A percentile compares a stretch with the other conserved stretches of the same genome.
Conservation (phyloP, 1,140 invertebrate species). For the Drosophila kurseongensis region DNA sequence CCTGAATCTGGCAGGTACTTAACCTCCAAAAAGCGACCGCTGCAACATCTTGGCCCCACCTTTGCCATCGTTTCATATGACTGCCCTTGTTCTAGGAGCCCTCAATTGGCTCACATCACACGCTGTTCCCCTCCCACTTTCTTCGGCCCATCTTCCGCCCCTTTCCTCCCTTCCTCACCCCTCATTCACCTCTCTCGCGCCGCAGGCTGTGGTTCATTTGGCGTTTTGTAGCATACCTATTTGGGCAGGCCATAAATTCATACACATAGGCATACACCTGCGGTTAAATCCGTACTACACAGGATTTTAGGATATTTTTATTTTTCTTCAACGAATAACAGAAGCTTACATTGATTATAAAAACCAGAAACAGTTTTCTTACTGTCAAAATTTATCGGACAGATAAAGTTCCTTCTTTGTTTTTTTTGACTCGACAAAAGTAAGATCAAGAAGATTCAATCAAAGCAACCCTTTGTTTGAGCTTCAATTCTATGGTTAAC, state of each 20-base stretch:
- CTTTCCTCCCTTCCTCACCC: background rate
- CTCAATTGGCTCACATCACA: slow-evolving; percentile 7
- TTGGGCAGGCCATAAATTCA: slow-evolving; percentile 8
- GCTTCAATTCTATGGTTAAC: too few species aligned
- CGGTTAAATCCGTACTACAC: background rate
- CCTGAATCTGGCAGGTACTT: slow-evolving; percentile 1
- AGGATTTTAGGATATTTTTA: background rate
- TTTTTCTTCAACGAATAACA: too few species aligned
- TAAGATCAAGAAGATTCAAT: too few species aligned
- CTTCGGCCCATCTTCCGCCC: background rate
- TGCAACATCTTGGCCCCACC: slow-evolving; percentile 1
- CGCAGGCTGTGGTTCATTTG: slow-evolving; percentile 14
- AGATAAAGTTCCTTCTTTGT: too few species aligned
- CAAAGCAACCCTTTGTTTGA: too few species aligned
- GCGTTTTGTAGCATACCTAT: slow-evolving; percentile 8
- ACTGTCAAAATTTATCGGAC: too few species aligned
- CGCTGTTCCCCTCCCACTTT: background rate
- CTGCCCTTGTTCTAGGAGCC: slow-evolving; percentile 6
- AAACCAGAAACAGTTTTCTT: too few species aligned
- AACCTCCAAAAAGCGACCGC: slow-evolving; percentile 1
- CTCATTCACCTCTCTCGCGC: background rate
- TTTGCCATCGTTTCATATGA: background rate
- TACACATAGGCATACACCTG: background rate
- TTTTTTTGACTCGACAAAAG: too few species aligned
- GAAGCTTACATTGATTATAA: too few species aligned